phyloP scores from a whole-genome alignment of 92 coral and sea anemone species.

The Epizoanthus rinbou region DNA sequence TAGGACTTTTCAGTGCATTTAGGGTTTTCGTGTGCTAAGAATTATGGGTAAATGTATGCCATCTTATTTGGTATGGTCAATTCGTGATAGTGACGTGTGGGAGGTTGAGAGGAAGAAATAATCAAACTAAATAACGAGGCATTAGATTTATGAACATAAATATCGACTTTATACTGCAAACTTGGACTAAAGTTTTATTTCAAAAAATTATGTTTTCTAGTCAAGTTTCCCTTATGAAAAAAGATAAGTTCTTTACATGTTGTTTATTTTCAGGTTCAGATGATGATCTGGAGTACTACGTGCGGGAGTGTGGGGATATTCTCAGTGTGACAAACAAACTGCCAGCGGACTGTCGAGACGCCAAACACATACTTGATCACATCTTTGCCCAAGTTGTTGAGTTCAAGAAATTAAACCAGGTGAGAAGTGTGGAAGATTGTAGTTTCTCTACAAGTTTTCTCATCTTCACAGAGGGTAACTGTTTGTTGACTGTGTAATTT shows the following conservation, averaged over 20 bases:
- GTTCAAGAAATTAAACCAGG: constrained; percentile 98
- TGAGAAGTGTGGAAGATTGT: constrained; percentile 8
- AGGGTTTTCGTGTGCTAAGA: no score
- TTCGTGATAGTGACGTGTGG: no score
- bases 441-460: background rate
- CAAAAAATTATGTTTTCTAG: no score
- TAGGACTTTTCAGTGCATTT: no score
- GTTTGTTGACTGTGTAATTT: background rate
- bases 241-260: background rate
- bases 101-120: no score
- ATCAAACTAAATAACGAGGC: no score
- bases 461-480: background rate
- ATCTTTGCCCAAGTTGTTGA: constrained; percentile 96
- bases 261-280: constrained; percentile 68
- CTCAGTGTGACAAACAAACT: constrained; percentile 85
- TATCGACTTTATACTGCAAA: no score
- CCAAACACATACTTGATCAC: constrained; percentile 94
- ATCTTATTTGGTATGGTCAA: no score
- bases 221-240: no score
- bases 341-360: constrained; percentile 89
- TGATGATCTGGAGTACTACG: constrained; percentile 96
- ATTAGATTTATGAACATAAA: no score
- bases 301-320: constrained; percentile 97
- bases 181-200: no score
- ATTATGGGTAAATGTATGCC: no score